Evolutionary conservation across 1,140 invertebrate species (phyloP).

Genomic region (Hesperophylax magnus): DNA sequence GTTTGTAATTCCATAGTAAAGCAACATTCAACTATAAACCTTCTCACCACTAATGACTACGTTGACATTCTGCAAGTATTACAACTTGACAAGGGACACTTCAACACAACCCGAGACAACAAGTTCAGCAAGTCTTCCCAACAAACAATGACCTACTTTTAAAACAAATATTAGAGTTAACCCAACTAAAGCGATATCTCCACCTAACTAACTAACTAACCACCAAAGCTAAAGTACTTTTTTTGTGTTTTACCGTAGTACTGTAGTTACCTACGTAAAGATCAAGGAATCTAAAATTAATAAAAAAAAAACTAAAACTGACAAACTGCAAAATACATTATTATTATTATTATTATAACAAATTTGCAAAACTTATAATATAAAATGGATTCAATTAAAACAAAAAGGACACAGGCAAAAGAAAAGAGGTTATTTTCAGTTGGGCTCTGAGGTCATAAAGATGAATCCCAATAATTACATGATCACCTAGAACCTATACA

Average conservation of each 20-base stretch:
- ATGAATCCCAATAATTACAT: slow-evolving; percentile 18
- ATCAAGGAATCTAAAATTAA: slow-evolving; percentile 20
- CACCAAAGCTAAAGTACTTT: slow-evolving; percentile 30
- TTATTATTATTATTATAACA: not conserved
- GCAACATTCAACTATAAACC: slow-evolving; percentile 17
- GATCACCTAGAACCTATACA: slow-evolving; percentile 12
- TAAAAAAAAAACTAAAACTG: slow-evolving; percentile 5
- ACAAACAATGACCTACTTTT: slow-evolving; percentile 18
- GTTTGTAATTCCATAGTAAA: slow-evolving; percentile 17
- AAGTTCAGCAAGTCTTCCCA: too few relatives aligned
- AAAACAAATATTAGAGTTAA: slow-evolving; percentile 25
- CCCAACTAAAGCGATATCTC: slow-evolving; percentile 20
- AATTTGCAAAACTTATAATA: slow-evolving; percentile 9
- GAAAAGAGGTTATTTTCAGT: not conserved
- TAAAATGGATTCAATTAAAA: not conserved
- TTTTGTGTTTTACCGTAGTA: slow-evolving; percentile 10
- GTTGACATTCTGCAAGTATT: slow-evolving; percentile 17
- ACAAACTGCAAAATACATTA: not conserved
- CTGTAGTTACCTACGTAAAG: slow-evolving; percentile 11
- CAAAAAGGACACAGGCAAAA: too few relatives aligned
- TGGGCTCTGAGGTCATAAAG: not conserved
- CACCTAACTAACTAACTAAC: slow-evolving; percentile 1
- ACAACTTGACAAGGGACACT: too few relatives aligned
- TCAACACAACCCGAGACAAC: too few relatives aligned
- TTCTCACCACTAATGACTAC: slow-evolving; percentile 23